Base-by-base conservation (phyloP, 1,140 invertebrate species). In the Drosophila melanica region DNA sequence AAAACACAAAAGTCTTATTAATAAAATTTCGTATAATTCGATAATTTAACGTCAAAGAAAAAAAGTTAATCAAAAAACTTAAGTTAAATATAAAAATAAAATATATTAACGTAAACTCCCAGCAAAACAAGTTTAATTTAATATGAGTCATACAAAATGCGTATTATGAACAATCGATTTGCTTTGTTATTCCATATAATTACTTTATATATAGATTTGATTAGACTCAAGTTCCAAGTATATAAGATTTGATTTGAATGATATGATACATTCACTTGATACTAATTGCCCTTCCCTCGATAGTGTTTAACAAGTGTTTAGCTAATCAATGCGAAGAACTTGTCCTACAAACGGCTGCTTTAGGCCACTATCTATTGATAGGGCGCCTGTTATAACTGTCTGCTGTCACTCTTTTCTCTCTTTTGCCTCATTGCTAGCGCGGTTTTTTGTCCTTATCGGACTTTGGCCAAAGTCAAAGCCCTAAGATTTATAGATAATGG, bases 401-500 rank as follows among this genome's bases (percentile, higher is more conserved):
- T 23, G 0, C 14, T 35, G 3, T 7, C 20, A 10, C 50, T 45
- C 35, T 10, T 63, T 18, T 5, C 7, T 23, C 23, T 63, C 18
- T 35, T 42, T 14, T 27, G 4, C 6, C n/a, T 42, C 11, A 11
- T 27, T 27, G 12, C 14, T 37, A 51, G 23, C 23, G 10, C 4
- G 5, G 12, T 53, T 69, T 51, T 70, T 70, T 70, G 63, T 55
- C 33, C 70, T 68, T 73, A 73, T 73, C 64, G 54, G 30, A 54
- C 45, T 64, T 63, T 41, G 47, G 48, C 9, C 63, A 68, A 68
- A 68, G 48, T 73, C 70, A 73, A 55, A 55, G 54, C 70, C 64
- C 70, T 60, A 35, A 54, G 70, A 67, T 73, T 60, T 57, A 58
- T 51, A 44, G 30, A 70, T 16, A 41, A 41, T 66, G 30, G 48